Evolutionary conservation across 1,140 invertebrate genomes (phyloP), one percentile per base, ranked within the genome.

Genomic region (Plodia interpunctella): DNA sequence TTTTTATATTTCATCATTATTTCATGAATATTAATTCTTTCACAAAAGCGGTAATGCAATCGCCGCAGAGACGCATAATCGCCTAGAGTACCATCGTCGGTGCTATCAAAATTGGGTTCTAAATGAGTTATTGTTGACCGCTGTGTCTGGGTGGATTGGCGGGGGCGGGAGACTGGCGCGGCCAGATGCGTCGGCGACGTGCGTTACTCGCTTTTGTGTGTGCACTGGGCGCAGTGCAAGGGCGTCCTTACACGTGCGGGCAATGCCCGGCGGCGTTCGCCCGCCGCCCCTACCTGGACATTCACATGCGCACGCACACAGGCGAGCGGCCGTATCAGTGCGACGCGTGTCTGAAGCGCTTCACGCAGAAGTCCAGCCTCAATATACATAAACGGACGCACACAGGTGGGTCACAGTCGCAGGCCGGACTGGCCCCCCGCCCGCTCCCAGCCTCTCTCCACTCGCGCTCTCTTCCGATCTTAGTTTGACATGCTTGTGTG

Each of bases 361-460:
- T 94, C 87, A 93, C 92, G 63, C 92, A 93, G 78, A 94, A 94
- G 83, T 93, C 92, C 73, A 93, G 92, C 77, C 88, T 94, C 65
- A 92, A 95, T 90, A 94, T 95, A 73, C 94, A 95, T 90, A 94
- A 94, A 80, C 90, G 94, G 64, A 94, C 94, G 66, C 94, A 95
- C 83, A 94, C 93, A 68, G 93, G 87, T 90, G 85, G 83, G 87
- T 90, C 73, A 73, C 68, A 72, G 70, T 69, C 80, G 73, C 73
- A 73, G 78, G 80, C 79, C 86, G 84, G 83, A 83, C 86, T 79
- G 80, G 81, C 78, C 70, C 72, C 59, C 80, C 82, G 78, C 82
- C 80, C 80, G 80, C 79, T 72, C 77, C 68, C 63, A 59, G 63
- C 71, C 38, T 65, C 73, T 59, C 73, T 71, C 75, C 78, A 66